These are phyloP conservation scores for Oligia fasciuncula DNA, from an alignment of 2,888 invertebrate genomes.

Conservation along the genomic window DNA sequence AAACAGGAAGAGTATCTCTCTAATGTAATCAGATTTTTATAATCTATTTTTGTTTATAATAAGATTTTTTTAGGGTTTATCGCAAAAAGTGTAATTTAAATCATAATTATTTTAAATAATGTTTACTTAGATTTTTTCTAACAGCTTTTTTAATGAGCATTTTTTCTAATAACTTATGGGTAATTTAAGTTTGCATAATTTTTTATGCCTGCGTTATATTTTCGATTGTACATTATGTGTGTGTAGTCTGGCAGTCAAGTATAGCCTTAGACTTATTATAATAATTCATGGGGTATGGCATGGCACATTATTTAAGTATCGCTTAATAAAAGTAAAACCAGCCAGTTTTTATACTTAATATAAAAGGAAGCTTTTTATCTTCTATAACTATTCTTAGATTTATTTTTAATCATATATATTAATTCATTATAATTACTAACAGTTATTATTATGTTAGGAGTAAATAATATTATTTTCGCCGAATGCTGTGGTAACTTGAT, in stretches of 20 bases:
- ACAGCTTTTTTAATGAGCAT: neutral
- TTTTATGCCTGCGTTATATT: neutral
- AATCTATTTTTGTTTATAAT: neutral
- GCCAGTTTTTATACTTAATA: neutral
- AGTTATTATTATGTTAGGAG: slow-evolving; percentile 2
- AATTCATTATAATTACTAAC: neutral
- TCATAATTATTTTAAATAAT: slow-evolving; percentile 4
- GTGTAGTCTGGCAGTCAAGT: neutral
- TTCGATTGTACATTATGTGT: neutral
- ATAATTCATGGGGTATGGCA: neutral
- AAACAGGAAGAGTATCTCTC: neutral
- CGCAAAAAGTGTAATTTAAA: neutral
- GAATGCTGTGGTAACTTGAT: slow-evolving; percentile 1
- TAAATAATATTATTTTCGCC: slow-evolving; percentile 29
- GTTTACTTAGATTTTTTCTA: slow-evolving; percentile 14
- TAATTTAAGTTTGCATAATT: neutral
- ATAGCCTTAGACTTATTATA: neutral
- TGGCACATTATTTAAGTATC: neutral
- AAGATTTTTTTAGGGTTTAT: neutral
- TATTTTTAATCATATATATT: neutral
- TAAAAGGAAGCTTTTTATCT: neutral
- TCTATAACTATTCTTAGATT: neutral
- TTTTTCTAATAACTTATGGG: neutral
- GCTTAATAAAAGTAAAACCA: neutral
- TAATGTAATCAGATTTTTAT: neutral